These are phyloP conservation scores for Gephyroberyx darwinii DNA, from an alignment of 2,797 vertebrate species.

Conservation along the genomic window DNA sequence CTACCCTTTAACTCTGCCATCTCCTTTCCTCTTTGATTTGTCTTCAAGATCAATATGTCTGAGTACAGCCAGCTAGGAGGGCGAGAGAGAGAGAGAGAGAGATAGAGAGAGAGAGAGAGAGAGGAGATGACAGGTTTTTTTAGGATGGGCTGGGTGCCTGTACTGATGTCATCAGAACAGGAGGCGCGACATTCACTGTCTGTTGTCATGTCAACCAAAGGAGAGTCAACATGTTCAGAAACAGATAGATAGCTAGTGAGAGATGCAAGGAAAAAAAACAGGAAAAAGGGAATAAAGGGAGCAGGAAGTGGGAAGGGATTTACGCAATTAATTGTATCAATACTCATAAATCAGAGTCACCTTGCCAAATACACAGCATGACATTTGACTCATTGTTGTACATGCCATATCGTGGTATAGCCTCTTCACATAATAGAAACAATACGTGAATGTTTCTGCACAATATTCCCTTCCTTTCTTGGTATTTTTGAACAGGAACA, in stretches of 20 bases:
- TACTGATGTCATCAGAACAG: slow-evolving; percentile 75
- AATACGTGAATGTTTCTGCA: too few species aligned
- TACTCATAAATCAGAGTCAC: too few species aligned
- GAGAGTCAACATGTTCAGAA: slow-evolving; percentile 54
- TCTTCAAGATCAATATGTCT: slow-evolving; percentile 72
- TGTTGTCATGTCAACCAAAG: slow-evolving; percentile 80
- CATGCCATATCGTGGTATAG: too few species aligned
- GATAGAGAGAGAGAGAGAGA: slow-evolving; percentile 25
- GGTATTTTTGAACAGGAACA: not conserved
- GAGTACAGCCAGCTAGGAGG: slow-evolving; percentile 17
- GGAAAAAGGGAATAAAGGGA: slow-evolving; percentile 14
- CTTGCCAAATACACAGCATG: not conserved
- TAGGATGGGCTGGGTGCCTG: slow-evolving; percentile 68
- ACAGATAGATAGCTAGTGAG: slow-evolving; percentile 22
- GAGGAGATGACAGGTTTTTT: slow-evolving; percentile 55
- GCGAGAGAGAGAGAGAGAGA: slow-evolving; percentile 12
- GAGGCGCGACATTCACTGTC: slow-evolving; percentile 70
- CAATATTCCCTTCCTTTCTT: too few species aligned
- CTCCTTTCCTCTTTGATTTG: slow-evolving; percentile 60
- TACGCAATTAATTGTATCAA: too few species aligned
- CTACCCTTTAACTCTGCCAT: slow-evolving; percentile 34
- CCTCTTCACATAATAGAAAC: too few species aligned
- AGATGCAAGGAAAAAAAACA: slow-evolving; percentile 5
- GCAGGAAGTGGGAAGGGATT: too few species aligned
- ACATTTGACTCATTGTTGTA: too few species aligned